Percentiles rank a stretch among this genome's conserved stretches.
Evolutionary conservation across 2,888 invertebrate genomes (phyloP).

Genomic region (Trachelus stipa): DNA sequence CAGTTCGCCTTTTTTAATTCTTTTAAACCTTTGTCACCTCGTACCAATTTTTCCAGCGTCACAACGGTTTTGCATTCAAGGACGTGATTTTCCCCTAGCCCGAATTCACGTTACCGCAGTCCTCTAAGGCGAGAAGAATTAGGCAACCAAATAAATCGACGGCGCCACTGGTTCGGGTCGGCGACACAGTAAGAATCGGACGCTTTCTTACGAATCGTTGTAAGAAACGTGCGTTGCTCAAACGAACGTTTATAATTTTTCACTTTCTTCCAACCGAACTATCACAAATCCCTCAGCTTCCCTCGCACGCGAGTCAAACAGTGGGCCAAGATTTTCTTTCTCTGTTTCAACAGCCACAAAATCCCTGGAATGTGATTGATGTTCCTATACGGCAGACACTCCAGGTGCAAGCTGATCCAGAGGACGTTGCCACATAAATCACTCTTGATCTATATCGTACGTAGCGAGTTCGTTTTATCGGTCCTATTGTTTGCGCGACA

Average conservation of each 20-base stretch:
- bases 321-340: neutral
- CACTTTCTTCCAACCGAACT: neutral
- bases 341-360: neutral
- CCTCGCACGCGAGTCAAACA: neutral
- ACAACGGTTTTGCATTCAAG: neutral
- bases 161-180: neutral
- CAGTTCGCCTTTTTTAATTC: neutral
- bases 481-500: neutral
- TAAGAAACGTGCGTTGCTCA: neutral
- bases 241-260: neutral
- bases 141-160: neutral
- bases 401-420: neutral
- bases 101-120: neutral
- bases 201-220: neutral
- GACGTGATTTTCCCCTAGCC: neutral
- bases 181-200: neutral
- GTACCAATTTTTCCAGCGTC: neutral
- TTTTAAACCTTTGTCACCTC: neutral
- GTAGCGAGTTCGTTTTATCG: neutral
- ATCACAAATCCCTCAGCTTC: neutral
- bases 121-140: neutral
- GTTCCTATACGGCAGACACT: neutral
- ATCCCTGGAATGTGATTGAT: neutral
- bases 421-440: neutral
- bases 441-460: neutral